Conservation (phyloP, 2,797 vertebrate genomes). For the Erethizon dorsatum region DNA sequence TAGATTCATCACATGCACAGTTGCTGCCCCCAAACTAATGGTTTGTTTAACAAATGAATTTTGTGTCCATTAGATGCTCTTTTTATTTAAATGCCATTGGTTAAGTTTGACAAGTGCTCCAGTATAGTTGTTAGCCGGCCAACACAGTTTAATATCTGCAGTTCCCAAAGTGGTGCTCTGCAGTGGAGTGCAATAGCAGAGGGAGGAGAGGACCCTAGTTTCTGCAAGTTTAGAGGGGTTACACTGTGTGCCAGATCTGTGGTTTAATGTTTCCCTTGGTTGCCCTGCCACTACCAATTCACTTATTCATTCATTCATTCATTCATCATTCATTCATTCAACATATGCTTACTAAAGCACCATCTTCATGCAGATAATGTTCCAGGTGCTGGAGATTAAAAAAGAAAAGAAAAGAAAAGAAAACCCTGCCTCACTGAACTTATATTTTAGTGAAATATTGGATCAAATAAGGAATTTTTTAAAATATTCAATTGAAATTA, state of each 20-base stretch:
- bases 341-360: not conserved
- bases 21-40: conserved; percentile 72
- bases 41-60: conserved; percentile 72
- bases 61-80: conserved; percentile 45
- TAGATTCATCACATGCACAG: conserved; percentile 70
- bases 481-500: not conserved
- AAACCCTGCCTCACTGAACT: not conserved
- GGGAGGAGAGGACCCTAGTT: not conserved
- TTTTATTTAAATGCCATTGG: conserved; percentile 54
- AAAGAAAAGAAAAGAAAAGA: too few species aligned
- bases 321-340: not conserved
- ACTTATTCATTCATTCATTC: not conserved
- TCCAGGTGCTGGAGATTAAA: not conserved
- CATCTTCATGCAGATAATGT: not conserved
- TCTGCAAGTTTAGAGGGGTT: not conserved
- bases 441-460: not conserved
- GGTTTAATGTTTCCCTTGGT: not conserved
- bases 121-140: not conserved
- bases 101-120: conserved; percentile 1
- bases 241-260: not conserved
- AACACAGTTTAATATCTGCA: not conserved
- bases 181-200: not conserved
- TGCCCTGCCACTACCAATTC: not conserved
- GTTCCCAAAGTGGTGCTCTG: not conserved
- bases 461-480: not conserved